Percentiles rank a stretch among this genome's conserved stretches.
Evolutionary conservation across 1,140 invertebrate species (phyloP).

Genomic region (Brachionus sp.): DNA sequence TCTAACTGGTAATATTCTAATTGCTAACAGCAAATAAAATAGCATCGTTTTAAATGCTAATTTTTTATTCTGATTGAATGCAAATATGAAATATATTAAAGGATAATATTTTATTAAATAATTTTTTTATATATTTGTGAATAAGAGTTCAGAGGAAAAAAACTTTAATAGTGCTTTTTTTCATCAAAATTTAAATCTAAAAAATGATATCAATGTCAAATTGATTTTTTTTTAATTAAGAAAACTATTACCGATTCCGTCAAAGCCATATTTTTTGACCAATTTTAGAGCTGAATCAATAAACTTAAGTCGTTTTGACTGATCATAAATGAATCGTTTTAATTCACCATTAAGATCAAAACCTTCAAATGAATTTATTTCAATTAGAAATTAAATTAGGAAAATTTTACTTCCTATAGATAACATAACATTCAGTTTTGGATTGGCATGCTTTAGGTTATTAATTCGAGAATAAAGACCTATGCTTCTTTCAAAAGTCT

Average conservation of each 20-base stretch:
- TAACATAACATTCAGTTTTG: neutral
- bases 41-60: neutral
- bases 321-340: neutral
- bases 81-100: neutral
- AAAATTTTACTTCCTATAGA: conserved; percentile 62
- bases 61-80: too few relatives aligned
- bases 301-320: neutral
- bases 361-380: neutral
- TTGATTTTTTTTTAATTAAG: neutral
- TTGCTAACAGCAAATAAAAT: neutral
- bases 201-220: neutral
- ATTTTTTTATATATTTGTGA: conserved; percentile 10
- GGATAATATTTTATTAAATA: neutral
- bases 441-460: neutral
- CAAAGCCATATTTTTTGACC: conserved; percentile 61
- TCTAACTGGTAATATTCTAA: neutral
- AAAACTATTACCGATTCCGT: conserved; percentile 22
- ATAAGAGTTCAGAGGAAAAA: neutral
- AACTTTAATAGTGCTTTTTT: conserved; percentile 22
- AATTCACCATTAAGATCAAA: conserved; percentile 18
- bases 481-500: conserved; percentile 55
- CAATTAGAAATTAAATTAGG: neutral
- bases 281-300: conserved; percentile 47
- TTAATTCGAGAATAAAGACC: neutral
- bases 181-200: conserved; percentile 31